Evolutionary conservation across 2,113 vertebrate genomes (phyloP), one percentile per base, ranked within the genome.

Genomic region (Melanotaenia duboulayi): DNA sequence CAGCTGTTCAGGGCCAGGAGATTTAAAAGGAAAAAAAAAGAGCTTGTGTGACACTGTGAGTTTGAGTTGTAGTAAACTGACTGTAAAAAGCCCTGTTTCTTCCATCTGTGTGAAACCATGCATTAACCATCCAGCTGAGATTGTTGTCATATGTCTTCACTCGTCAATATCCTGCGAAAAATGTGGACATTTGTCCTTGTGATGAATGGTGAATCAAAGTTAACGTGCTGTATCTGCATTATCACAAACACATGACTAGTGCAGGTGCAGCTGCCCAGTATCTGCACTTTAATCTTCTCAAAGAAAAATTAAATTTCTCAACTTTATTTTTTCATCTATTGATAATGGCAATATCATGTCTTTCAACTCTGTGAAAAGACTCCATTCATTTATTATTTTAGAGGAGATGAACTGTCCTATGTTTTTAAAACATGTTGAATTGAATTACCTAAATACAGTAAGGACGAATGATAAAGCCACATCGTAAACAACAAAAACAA

Each of bases 111-210:
- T 23, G 49, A 80, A 63, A 57, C 55, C 23, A 59, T 5, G n/a
- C 63, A 67, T 67, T 65, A 51, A 57, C 10, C 56, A 58, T 62
- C 69, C 74, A 65, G 71, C 80, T 72, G 75, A 40, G 74, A 63
- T 37, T 78, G 74, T 78, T 71, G 70, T 82, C 76, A 78, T 58
- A 69, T 59, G 76, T 71, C 59, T 67, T 37, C 71, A 71, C 69
- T 79, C 60, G 83, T 87, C 76, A 83, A 57, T 58, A 61, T 22
- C 54, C 55, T 24, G 35, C 46, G 56, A 58, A 65, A 74, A 49
- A 73, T 46, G 35, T 48, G 1, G 13, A 19, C 23, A 22, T 52
- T 60, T 1, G 46, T 23, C 22, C 5, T 39, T 44, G 22, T n/a
- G n/a, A n/a, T n/a, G n/a, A n/a, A n/a, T 56, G 59, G n/a, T n/a